These are phyloP conservation scores for Labeo calbasu DNA, from an alignment of 2,797 vertebrate genomes.

Conservation along the genomic window DNA sequence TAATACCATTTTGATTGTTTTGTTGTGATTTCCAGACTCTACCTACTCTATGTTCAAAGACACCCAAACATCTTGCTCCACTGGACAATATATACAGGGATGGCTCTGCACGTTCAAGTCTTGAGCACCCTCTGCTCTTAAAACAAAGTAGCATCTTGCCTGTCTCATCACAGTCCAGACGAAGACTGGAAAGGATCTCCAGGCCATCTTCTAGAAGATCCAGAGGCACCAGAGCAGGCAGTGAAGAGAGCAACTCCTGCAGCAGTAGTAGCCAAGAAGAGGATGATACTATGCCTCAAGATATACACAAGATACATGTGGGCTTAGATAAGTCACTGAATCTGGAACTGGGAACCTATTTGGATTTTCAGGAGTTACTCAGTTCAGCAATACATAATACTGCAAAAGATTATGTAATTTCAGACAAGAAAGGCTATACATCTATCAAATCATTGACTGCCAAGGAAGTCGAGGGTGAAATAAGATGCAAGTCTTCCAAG, in stretches of 20 bases:
- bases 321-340: neutral
- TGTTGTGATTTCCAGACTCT: conserved; percentile 56
- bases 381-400: conserved; percentile 6
- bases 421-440: conserved; percentile 11
- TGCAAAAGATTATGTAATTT: neutral
- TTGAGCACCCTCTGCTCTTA: conserved; percentile 62
- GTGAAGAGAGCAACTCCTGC: conserved; percentile 73
- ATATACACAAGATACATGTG: conserved; percentile 15
- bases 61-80: conserved; percentile 73
- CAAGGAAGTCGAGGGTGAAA: conserved; percentile 40
- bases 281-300: conserved; percentile 36
- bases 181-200: conserved; percentile 59
- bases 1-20: neutral
- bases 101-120: conserved; percentile 37
- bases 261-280: conserved; percentile 67
- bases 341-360: neutral
- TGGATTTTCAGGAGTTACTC: conserved; percentile 17
- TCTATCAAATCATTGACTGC: conserved; percentile 46
- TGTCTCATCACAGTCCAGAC: conserved; percentile 54
- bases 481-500: neutral
- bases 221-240: conserved; percentile 61
- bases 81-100: conserved; percentile 62
- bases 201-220: conserved; percentile 46
- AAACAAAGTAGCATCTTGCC: conserved; percentile 68
- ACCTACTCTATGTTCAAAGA: conserved; percentile 57